Evolutionary conservation across 1,140 invertebrate species (phyloP).

Genomic region (Daktulosphaira vitifoliae): DNA sequence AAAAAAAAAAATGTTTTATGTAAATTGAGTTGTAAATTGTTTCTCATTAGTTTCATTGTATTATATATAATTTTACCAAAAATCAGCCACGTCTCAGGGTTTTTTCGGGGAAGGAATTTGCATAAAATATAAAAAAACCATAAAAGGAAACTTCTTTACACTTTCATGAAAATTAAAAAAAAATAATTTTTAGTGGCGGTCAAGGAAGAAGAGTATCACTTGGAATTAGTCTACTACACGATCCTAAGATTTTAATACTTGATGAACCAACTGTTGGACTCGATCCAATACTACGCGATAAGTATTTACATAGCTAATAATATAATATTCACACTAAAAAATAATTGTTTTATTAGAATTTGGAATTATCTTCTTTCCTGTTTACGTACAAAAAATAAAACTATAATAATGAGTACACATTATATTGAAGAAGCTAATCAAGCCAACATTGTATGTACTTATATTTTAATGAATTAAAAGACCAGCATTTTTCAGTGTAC

Average conservation of each 20-base stretch:
- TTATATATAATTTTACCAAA: too few species aligned
- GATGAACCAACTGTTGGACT: conserved; percentile 90
- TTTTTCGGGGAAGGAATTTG: too few species aligned
- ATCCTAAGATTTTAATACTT: conserved; percentile 67
- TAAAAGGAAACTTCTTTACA: too few species aligned
- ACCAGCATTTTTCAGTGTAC: too few species aligned
- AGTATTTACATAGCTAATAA: conserved; percentile 49
- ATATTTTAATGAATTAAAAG: too few species aligned
- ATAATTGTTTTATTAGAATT: conserved; percentile 55
- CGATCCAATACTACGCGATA: conserved; percentile 77
- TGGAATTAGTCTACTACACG: conserved; percentile 82
- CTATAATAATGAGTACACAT: conserved; percentile 85
- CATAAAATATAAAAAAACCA: too few species aligned
- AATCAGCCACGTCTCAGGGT: too few species aligned
- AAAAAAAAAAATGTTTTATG: too few species aligned
- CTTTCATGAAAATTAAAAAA: too few species aligned
- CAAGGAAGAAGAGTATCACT: conserved; percentile 86
- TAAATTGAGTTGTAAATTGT: too few species aligned
- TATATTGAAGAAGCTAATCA: conserved; percentile 87
- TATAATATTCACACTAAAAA: conserved; percentile 54
- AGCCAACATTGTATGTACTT: conserved; percentile 60
- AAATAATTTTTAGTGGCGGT: conserved; percentile 61
- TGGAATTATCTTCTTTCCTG: conserved; percentile 72
- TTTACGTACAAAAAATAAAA: conserved; percentile 48
- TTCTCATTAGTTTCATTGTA: too few species aligned